Evolutionary conservation across 2,797 vertebrate genomes (phyloP), one percentile per base, ranked within the genome.

Genomic region (Enteromius radiatus): DNA sequence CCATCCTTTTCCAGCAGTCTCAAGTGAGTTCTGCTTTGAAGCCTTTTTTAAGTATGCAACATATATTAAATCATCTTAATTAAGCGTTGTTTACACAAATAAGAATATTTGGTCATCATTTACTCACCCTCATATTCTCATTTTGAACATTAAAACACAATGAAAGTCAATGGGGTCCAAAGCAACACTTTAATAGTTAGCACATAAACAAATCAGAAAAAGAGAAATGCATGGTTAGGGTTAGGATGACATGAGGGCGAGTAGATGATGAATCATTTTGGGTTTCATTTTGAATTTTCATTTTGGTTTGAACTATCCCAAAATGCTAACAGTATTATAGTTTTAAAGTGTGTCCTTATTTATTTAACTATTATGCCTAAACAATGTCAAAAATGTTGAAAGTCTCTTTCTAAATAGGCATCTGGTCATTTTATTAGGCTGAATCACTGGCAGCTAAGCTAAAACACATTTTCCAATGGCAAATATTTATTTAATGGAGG

Each of bases 1-100:
- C 94, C 2, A 85, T 97, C 45, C 95, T 99, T 54, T 99, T 99
- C 88, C 96, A 96, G 41, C 98, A 99, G 83, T 99, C 98, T 0
- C 95, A 96, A 96, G 98, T 99, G 81, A 92, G 96, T 73, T 0
- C 21, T 45, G 21, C 19, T 43, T 73, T n/a, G 23, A 43, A 79
- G 26, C 45, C 47, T 74, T 31, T 38, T 63, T 36, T 59, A 45
- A 76, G 2, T 12, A 43, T 26, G 17, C 19, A 56, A 49, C 45
- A 14, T 31, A 7, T 63, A 31, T 63, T 33, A 63, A 63, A 19
- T 33, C 17, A 52, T 28, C 21, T 33, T 73, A 21, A 52, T 63
- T 63, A 33, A 47, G 19, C 17, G 33, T 36, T 6, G 15, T 28
- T 38, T 19, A 38, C 12, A 2, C 21, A 56, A 33, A 38, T 8